Percentiles rank a stretch among this genome's conserved stretches.
phyloP scores from a whole-genome alignment of 2,113 vertebrate species.

The Nesogale talazaci region DNA sequence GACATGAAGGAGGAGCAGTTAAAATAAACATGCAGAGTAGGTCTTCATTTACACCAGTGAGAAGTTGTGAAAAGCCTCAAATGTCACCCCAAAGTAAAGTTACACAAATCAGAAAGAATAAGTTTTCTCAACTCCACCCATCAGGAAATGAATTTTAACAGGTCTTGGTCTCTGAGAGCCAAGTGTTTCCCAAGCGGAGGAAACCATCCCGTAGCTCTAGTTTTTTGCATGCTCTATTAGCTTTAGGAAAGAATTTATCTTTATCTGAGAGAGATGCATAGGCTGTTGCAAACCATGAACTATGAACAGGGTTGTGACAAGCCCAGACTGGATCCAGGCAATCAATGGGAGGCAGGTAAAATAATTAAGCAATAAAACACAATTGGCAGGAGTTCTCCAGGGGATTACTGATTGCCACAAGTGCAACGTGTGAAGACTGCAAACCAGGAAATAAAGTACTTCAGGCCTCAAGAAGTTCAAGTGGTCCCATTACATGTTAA shows the following conservation, averaged over 20 bases:
- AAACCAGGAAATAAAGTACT: neutral
- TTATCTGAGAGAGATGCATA: conserved; percentile 33
- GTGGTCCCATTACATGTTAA: neutral
- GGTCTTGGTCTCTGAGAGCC: neutral
- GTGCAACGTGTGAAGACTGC: neutral
- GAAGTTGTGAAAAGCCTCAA: neutral
- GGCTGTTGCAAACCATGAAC: neutral
- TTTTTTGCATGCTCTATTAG: neutral
- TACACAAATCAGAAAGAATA: neutral
- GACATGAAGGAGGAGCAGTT: neutral
- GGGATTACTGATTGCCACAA: neutral
- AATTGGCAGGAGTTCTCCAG: conserved; percentile 24
- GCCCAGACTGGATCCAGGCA: conserved; percentile 42
- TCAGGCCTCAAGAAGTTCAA: neutral
- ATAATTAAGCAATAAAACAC: conserved; percentile 59
- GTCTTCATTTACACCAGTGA: neutral
- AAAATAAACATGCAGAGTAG: neutral
- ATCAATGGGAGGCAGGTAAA: conserved; percentile 54
- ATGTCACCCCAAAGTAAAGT: conserved; percentile 34
- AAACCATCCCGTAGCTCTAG: conserved; percentile 13
- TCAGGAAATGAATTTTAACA: conserved; percentile 72
- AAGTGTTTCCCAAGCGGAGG: conserved; percentile 59
- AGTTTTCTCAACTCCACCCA: neutral
- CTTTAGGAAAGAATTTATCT: conserved; percentile 25
- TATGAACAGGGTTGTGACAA: conserved; percentile 24